Conservation (phyloP, 2,888 invertebrate species). For the Chrysotoxum bicinctum region DNA sequence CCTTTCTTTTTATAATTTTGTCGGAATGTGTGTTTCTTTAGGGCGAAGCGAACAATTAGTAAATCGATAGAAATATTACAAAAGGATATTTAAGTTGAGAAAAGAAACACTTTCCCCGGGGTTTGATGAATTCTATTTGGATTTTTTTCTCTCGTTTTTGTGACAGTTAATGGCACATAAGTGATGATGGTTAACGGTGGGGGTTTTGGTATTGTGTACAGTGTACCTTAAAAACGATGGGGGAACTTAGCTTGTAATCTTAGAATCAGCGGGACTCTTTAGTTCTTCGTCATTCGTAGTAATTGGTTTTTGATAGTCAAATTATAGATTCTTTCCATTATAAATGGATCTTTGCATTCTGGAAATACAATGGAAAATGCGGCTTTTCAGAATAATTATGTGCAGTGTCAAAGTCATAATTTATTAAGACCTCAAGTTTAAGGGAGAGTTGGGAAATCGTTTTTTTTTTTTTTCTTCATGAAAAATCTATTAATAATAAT, state of each 20-base stretch:
- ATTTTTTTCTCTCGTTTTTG: slow-evolving; percentile 11
- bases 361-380: background rate
- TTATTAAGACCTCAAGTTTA: background rate
- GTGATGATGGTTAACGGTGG: slow-evolving; percentile 37
- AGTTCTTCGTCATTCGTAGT: background rate
- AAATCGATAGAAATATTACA: slow-evolving; percentile 24
- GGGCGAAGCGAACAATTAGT: slow-evolving; percentile 25
- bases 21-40: slow-evolving; percentile 2
- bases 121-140: slow-evolving; percentile 31
- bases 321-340: slow-evolving; percentile 2
- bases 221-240: background rate
- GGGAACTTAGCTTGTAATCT: slow-evolving; percentile 15
- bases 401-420: background rate
- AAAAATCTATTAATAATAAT: no score
- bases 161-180: slow-evolving; percentile 54
- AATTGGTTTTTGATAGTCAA: slow-evolving; percentile 25
- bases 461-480: no score
- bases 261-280: slow-evolving; percentile 10
- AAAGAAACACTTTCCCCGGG: background rate
- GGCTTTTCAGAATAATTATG: background rate
- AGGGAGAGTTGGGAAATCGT: background rate
- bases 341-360: background rate
- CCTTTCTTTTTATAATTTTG: slow-evolving; percentile 25
- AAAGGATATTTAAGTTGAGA: slow-evolving; percentile 21
- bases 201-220: background rate